Evolutionary conservation across 2,888 invertebrate genomes (phyloP), one percentile per base, ranked within the genome.

Genomic region (Tiliacea aurago): DNA sequence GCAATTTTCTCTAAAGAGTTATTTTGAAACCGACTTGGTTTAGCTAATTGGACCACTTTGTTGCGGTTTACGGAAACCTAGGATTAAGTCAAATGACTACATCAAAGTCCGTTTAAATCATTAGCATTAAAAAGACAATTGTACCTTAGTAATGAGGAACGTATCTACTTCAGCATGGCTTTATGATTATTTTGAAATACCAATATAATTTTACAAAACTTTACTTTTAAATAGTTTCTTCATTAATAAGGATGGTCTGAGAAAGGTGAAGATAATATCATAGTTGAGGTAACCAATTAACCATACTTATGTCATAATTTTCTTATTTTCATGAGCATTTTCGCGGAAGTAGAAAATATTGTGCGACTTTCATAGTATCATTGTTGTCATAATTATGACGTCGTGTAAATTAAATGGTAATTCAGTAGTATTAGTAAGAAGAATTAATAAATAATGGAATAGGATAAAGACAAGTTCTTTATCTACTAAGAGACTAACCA

Each of bases 1-100:
- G 59, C 81, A 84, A 87, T 88, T 88, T 86, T 77, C 80, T 85
- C 73, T 59, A 84, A 84, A 80, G 81, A 84, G 80, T 81, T 80
- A 86, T 80, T 85, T 78, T 71, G 80, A 75, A 84, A 81, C 76
- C 76, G 74, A 78, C 78, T 83, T 81, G 73, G 72, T 81, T 86
- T 84, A 78, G 76, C 80, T 80, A 81, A 86, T 86, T 81, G 72
- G 76, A 62, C 66, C 80, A 81, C 76, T 87, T 85, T 81, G 76
- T 81, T 59, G 79, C 68, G 73, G 80, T 81, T 80, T 78, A 76
- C 73, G 61, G 80, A 73, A 87, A 78, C 79, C 79, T 77, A 85
- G 80, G 65, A 78, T 84, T 85, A 79, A 73, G 69, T 76, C 75
- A 85, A 87, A 86, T 86, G 75, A 75, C 83, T 86, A 63, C 77